Base-by-base conservation (phyloP, 2,888 invertebrate genomes). In the Ypsolopha sequella region DNA sequence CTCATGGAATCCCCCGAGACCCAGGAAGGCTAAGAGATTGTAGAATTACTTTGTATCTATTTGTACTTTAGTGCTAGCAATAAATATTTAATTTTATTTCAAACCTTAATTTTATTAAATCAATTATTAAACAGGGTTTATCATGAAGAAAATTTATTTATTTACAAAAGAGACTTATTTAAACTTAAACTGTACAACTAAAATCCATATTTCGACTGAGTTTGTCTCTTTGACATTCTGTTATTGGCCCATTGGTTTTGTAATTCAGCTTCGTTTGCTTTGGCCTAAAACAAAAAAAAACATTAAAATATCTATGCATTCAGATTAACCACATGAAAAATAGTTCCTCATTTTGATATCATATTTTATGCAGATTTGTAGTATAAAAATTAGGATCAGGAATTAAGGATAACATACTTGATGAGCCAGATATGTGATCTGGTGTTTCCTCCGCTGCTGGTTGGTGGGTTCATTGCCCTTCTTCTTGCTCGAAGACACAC, bases 121-220 rank as follows among this genome's bases (percentile, higher is more conserved):
- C 10, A 11, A 45, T 38, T 4, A 24, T 3, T 2, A 24, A 24
- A 24, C 24, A 24, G 24, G 2, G 2, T 24, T 24, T 24, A 24
- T 24, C 4, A 24, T 24, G 24, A 24, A 24, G 24, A 24, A 3
- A 24, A 24, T 24, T 24, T 39, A 48, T 47, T 39, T 41, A 52
- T 44, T 1, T 45, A 45, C 11, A 6, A 24, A 45, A 6, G 24
- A 41, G 24, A 24, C 24, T 24, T 24, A 24, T 24, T 24, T 44
- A 41, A 52, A 7, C 48, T 48, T 44, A 36, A 43, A 41, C 14
- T 48, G 6, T 43, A 33, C 24, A 43, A 51, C 80, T 91, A 97
- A 86, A 98, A 98, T 45, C 98, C 97, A 88, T 98, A 98, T 90
- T 98, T 98, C 38, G 95, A 93, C 73, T 96, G 94, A n/a, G 97